Conservation (phyloP, 2,113 vertebrate genomes). For the Salvelinus sp. region DNA sequence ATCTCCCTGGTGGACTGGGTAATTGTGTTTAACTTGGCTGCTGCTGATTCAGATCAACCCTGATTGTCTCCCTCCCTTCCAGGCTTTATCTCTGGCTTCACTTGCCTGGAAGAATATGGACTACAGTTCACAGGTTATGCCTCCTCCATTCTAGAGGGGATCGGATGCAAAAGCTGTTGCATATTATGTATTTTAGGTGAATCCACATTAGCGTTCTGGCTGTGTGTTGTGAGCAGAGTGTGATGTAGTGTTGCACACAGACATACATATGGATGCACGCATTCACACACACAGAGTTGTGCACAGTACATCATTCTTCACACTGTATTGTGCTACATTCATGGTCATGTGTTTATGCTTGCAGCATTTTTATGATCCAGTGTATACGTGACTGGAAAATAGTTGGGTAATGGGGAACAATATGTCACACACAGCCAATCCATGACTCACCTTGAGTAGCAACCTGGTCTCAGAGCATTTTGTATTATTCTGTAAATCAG, state of each 20-base stretch:
- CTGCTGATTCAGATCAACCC: not conserved
- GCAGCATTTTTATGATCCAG: no score
- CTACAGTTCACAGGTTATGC: not conserved
- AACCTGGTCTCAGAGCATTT: no score
- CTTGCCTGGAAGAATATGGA: not conserved
- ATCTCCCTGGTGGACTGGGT: not conserved
- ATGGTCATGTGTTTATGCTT: not conserved
- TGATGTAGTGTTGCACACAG: not conserved
- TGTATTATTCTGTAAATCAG: no score
- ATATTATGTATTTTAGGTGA: not conserved
- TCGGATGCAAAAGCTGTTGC: not conserved
- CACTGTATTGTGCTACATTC: not conserved
- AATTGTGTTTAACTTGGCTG: slow-evolving; percentile 1
- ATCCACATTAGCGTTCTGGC: not conserved
- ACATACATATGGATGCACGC: not conserved
- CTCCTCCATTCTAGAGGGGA: not conserved
- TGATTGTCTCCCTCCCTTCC: not conserved
- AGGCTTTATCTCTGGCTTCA: not conserved
- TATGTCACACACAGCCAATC: not conserved
- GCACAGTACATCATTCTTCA: not conserved
- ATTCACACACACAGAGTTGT: not conserved
- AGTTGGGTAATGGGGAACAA: no score
- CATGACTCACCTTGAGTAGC: not conserved
- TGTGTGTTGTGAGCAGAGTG: not conserved
- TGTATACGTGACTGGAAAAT: no score